phyloP scores from a whole-genome alignment of 1,140 invertebrate species.

The Sinella curviseta region DNA sequence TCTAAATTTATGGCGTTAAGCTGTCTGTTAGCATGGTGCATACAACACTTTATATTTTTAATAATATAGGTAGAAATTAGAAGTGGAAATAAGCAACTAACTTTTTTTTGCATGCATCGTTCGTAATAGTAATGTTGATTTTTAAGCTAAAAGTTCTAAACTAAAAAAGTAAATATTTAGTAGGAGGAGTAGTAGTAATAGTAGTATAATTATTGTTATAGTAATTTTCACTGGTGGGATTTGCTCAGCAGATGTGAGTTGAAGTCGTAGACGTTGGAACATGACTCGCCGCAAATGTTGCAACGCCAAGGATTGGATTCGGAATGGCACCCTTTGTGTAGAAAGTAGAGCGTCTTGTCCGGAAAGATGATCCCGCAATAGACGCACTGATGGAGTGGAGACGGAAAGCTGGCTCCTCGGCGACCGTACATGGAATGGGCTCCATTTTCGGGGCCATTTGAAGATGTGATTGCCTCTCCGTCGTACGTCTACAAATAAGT shows the following conservation, averaged over 20 bases:
- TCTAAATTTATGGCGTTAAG: too few relatives aligned
- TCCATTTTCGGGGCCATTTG: constrained; percentile 41
- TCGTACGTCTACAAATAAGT: constrained; percentile 38
- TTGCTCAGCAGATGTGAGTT: constrained; percentile 93
- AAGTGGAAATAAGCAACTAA: too few relatives aligned
- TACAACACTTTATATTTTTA: too few relatives aligned
- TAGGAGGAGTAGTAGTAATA: too few relatives aligned
- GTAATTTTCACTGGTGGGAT: constrained; percentile 87
- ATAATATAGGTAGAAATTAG: too few relatives aligned
- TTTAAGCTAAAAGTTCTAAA: too few relatives aligned
- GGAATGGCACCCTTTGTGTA: constrained; percentile 96
- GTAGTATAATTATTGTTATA: too few relatives aligned
- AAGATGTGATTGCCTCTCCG: constrained; percentile 47
- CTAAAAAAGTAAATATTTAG: too few relatives aligned
- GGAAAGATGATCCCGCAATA: constrained; percentile 93
- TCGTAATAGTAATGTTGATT: too few relatives aligned
- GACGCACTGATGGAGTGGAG: constrained; percentile 66
- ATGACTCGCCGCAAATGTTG: constrained; percentile 92
- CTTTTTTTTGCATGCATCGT: too few relatives aligned
- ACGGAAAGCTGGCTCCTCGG: constrained; percentile 29
- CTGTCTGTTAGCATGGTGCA: too few relatives aligned
- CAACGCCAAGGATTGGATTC: constrained; percentile 97
- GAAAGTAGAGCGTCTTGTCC: constrained; percentile 91
- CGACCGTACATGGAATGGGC: constrained; percentile 39
- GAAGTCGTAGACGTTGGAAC: constrained; percentile 92